These are phyloP conservation scores for Dolichomitus sp. DNA, from an alignment of 2,888 invertebrate species.

Conservation along the genomic window DNA sequence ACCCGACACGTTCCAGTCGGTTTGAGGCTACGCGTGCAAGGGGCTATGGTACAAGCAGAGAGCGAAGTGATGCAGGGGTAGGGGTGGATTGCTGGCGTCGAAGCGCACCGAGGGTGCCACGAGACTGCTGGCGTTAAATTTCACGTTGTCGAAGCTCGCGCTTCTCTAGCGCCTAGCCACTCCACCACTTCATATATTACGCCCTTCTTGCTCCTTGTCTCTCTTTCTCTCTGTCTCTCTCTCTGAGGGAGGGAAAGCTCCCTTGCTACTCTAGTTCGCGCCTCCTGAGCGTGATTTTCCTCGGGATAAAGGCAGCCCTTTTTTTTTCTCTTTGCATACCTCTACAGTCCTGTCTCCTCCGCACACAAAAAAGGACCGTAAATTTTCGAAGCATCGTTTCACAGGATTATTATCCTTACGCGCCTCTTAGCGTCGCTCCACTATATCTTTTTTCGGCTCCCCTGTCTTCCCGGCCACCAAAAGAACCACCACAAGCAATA, in stretches of 20 bases:
- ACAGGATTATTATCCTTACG: slow-evolving; percentile 57
- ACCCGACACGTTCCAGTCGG: slow-evolving; percentile 72
- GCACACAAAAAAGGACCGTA: slow-evolving; percentile 43
- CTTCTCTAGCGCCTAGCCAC: slow-evolving; percentile 42
- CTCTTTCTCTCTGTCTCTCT: neutral
- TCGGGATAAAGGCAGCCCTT: slow-evolving; percentile 39
- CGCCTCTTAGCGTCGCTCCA: slow-evolving; percentile 51
- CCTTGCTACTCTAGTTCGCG: slow-evolving; percentile 18
- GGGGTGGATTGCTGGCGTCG: slow-evolving; percentile 58
- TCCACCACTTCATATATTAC: slow-evolving; percentile 46
- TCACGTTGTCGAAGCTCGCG: slow-evolving; percentile 55
- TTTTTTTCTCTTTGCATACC: slow-evolving; percentile 15
- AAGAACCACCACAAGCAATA: neutral
- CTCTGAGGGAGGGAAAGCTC: neutral
- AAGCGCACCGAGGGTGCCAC: slow-evolving; percentile 31
- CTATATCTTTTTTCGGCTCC: slow-evolving; percentile 27
- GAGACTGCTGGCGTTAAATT: slow-evolving; percentile 64
- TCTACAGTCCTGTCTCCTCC: neutral
- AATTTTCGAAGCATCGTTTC: slow-evolving; percentile 52
- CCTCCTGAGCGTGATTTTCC: slow-evolving; percentile 22
- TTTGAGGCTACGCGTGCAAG: slow-evolving; percentile 67
- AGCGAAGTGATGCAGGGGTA: slow-evolving; percentile 46
- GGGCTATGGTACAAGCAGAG: slow-evolving; percentile 65
- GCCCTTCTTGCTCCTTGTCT: slow-evolving; percentile 13
- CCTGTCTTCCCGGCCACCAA: neutral